These are phyloP conservation scores for Condylura cristata DNA, from an alignment of 2,113 vertebrate genomes.

Conservation along the genomic window DNA sequence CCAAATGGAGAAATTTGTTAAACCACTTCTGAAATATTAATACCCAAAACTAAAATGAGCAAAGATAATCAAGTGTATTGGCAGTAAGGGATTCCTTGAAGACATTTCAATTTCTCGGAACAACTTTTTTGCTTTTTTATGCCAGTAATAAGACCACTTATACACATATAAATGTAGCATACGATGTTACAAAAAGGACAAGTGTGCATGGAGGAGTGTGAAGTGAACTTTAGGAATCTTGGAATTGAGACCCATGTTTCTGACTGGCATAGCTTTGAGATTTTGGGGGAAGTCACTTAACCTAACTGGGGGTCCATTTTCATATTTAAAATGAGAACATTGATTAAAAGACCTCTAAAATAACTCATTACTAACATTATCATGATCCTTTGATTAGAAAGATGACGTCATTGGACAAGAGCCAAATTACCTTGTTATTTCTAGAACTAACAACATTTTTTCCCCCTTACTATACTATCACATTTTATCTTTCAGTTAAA, in stretches of 20 bases:
- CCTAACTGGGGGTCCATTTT: background rate
- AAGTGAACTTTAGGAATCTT: background rate
- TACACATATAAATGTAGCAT: background rate
- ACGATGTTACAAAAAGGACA: background rate
- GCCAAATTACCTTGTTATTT: background rate
- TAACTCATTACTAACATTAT: background rate
- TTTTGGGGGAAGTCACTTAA: background rate
- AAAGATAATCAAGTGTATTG: slow-evolving; percentile 46
- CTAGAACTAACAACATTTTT: background rate
- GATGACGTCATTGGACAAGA: background rate
- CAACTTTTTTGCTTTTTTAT: slow-evolving; percentile 13
- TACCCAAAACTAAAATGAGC: slow-evolving; percentile 54
- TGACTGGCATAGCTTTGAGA: background rate
- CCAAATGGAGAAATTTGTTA: slow-evolving; percentile 70
- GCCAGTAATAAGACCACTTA: slow-evolving; percentile 15
- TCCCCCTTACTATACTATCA: background rate
- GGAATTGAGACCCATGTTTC: background rate
- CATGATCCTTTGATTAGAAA: background rate
- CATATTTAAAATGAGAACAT: background rate
- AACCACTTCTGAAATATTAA: slow-evolving; percentile 63
- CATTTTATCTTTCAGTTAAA: background rate
- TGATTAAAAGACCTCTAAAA: slow-evolving; percentile 20
- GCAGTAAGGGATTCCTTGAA: slow-evolving; percentile 18
- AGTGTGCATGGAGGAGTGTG: background rate
- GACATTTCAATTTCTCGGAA: background rate